Base-by-base conservation (phyloP, 2,113 vertebrate species). In the Uria lomvia region DNA sequence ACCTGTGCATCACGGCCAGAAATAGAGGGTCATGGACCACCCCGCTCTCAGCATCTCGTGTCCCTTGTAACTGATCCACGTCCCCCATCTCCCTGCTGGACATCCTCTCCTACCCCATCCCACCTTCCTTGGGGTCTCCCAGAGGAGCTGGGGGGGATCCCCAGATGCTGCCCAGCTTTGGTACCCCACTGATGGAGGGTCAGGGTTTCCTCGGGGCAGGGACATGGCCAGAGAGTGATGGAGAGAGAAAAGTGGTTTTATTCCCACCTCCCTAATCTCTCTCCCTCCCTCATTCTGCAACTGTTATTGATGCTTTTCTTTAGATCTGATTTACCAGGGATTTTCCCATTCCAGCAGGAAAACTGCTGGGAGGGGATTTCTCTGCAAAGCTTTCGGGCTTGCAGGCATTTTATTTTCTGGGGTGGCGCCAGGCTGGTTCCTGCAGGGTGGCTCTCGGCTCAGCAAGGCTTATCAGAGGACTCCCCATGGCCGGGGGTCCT, bases 191-290 rank as follows among this genome's bases (percentile, higher is more conserved):
- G 65, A 13, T 12, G 34, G 34, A 68, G 30, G 30, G 26, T 26
- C 0, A 1, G 56, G 12, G 8, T 56, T 72, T 62, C 34, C 76
- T 29, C 0, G 0, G 0, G 1, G 22, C 40, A 43, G 9, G 24
- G 21, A 18, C 3, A 5, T 2, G 6, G 8, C n/a, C 3, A 2
- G 36, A 52, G 40, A 0, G 0, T 1, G 9, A 34, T 8, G 34
- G 71, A 75, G 52, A 62, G 66, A 76, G n/a, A 87, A 30, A 23
- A 81, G 21, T 1, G 1, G 20, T 45, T 76, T 87, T 34, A 71
- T 62, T 82, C 42, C 67, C 26, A 49, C 50, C 67, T 36, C 60
- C 40, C 63, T 52, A 23, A 78, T 47, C 55, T 68, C 29, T 19
- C 67, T 68, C 88, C n/a, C 36, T 74, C 81, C 59, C 58, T 91